phyloP scores from a whole-genome alignment of 1,140 invertebrate genomes.

The Dendrolimus punctatus region DNA sequence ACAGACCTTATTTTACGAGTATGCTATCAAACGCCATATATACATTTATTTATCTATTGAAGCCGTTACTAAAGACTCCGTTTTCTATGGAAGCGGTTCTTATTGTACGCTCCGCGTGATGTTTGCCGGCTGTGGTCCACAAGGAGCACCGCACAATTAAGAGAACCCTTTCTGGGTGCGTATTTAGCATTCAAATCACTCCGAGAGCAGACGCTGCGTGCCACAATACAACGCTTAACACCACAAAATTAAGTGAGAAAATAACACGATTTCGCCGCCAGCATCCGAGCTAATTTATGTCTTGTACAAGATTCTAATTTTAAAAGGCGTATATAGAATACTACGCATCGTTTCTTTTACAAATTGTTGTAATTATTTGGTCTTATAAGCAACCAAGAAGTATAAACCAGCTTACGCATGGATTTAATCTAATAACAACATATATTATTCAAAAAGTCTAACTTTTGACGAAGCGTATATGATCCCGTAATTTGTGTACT shows the following conservation, averaged over 20 bases:
- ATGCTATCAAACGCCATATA: conserved; percentile 1
- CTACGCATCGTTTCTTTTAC: no score
- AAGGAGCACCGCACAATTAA: conserved; percentile 45
- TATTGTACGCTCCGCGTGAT: conserved; percentile 12
- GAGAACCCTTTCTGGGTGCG: conserved; percentile 39
- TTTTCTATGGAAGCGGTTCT: conserved; percentile 5
- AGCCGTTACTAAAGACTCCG: conserved; percentile 3
- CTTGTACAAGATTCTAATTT: conserved; percentile 26
- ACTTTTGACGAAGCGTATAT: no score
- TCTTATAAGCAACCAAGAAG: no score
- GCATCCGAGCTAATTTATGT: conserved; percentile 27
- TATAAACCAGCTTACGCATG: no score
- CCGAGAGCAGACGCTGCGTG: conserved; percentile 30
- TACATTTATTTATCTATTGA: not conserved
- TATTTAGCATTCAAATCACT: conserved; percentile 56
- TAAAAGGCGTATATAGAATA: not conserved
- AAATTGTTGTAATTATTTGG: no score
- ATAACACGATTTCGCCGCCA: conserved; percentile 25
- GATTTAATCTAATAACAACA: no score
- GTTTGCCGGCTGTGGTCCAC: conserved; percentile 31
- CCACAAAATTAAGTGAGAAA: conserved; percentile 48
- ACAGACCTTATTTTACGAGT: no score
- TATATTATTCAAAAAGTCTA: no score
- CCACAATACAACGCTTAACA: conserved; percentile 43
- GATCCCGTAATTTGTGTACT: conserved; percentile 25